Percentiles rank a stretch among this genome's conserved stretches.
Conservation (phyloP, 2,797 vertebrate species). For the Dendrocincla fuliginosa region DNA sequence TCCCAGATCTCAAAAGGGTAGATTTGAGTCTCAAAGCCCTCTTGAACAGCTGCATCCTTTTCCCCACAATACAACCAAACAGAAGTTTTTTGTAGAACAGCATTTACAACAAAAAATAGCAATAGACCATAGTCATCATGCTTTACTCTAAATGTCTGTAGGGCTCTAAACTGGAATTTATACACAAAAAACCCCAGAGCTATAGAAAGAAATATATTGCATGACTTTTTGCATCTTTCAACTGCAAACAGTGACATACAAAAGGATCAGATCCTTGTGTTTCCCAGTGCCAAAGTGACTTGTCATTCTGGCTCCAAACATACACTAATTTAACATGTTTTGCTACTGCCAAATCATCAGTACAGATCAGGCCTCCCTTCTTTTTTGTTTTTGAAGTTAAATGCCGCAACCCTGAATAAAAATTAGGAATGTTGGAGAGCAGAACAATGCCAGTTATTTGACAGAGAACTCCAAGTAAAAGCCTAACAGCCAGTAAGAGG, state of each 20-base stretch:
- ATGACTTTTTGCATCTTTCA: not conserved
- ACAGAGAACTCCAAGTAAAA: not conserved
- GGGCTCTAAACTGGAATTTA: not conserved
- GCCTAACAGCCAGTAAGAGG: not conserved
- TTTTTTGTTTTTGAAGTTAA: not conserved
- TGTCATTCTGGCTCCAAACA: not conserved
- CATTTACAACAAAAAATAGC: not conserved
- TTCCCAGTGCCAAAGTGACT: not conserved
- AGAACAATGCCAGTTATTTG: not conserved
- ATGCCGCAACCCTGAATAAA: not conserved
- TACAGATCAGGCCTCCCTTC: not conserved
- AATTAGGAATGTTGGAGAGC: not conserved
- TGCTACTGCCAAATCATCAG: not conserved
- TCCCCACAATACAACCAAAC: not conserved
- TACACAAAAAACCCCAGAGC: not conserved
- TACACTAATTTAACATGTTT: not conserved
- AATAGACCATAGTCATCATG: not conserved
- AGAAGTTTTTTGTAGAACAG: not conserved
- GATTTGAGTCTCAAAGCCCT: not conserved
- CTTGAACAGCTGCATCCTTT: not conserved
- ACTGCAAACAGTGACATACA: not conserved
- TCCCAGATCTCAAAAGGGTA: not conserved
- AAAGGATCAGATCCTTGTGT: not conserved
- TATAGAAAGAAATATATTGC: not conserved
- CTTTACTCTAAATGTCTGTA: constrained; percentile 16